phyloP scores from a whole-genome alignment of 2,797 vertebrate genomes.

The Rhinoraja longicauda region DNA sequence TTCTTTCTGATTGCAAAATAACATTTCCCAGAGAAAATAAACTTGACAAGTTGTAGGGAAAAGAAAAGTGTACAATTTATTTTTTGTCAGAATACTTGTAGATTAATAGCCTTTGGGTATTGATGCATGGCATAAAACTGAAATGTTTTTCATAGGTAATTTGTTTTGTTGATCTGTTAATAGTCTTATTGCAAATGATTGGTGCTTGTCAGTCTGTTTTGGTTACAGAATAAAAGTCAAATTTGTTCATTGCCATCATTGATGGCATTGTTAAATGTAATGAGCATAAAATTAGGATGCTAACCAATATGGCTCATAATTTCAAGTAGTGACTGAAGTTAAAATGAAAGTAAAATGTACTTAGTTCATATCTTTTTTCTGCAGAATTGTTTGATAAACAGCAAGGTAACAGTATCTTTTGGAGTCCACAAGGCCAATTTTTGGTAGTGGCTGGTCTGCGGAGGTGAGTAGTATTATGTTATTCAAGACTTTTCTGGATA shows the following conservation, averaged over 20 bases:
- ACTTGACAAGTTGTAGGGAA: too few relatives aligned
- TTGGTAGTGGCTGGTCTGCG: slow-evolving; percentile 88
- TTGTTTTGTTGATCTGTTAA: neutral
- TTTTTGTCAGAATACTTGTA: neutral
- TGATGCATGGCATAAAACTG: neutral
- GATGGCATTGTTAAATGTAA: neutral
- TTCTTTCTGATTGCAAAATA: too few relatives aligned
- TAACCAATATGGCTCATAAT: neutral
- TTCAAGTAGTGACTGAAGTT: neutral
- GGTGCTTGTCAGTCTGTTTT: too few relatives aligned
- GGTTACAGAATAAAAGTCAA: too few relatives aligned
- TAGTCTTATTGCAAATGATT: too few relatives aligned
- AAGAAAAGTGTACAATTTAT: neutral
- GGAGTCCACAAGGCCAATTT: slow-evolving; percentile 98
- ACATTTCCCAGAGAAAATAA: neutral
- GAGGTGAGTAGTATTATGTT: slow-evolving; percentile 64
- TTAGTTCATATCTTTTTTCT: slow-evolving; percentile 36
- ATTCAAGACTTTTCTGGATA: too few relatives aligned
- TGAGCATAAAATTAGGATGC: neutral
- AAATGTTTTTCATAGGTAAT: neutral
- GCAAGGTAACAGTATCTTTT: slow-evolving; percentile 98
- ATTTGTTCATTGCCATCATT: neutral
- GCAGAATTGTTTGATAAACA: slow-evolving; percentile 94
- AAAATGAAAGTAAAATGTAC: neutral
- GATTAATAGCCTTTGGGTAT: neutral